These are phyloP conservation scores for Patella ulyssiponensis DNA, from an alignment of 2,888 invertebrate species.

Conservation along the genomic window DNA sequence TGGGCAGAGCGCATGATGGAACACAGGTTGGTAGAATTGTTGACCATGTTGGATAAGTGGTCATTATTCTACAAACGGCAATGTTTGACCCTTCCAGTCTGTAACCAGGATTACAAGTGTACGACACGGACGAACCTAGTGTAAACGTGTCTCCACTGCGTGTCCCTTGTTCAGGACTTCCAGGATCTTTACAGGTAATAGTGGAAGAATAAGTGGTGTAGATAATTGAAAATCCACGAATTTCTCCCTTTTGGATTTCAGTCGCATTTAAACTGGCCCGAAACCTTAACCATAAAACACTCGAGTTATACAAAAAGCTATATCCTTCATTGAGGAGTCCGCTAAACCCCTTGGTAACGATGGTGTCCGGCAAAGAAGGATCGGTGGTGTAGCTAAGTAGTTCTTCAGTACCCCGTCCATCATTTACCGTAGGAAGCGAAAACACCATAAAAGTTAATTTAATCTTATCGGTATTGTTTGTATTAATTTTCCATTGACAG, in stretches of 20 bases:
- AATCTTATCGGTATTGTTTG: background rate
- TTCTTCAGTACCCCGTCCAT: background rate
- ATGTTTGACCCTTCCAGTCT: background rate
- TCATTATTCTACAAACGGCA: background rate
- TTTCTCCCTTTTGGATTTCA: background rate
- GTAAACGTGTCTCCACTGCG: background rate
- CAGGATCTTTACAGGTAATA: background rate
- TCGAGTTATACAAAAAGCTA: background rate
- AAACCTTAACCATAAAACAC: conserved; percentile 16
- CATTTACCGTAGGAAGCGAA: background rate
- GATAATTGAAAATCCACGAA: conserved; percentile 12
- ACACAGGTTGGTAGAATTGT: background rate
- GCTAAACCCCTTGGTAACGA: background rate
- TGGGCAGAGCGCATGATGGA: background rate
- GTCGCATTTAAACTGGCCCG: background rate
- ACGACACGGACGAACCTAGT: conserved; percentile 2
- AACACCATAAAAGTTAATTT: background rate
- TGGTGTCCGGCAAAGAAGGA: background rate
- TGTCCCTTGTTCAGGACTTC: background rate
- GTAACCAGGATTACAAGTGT: conserved; percentile 10
- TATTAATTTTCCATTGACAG: background rate
- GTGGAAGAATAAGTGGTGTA: background rate
- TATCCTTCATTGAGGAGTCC: background rate
- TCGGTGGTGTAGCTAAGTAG: background rate
- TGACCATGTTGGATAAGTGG: background rate